Base-by-base conservation (phyloP, 1,140 invertebrate genomes). In the Araneus ventricosus region DNA sequence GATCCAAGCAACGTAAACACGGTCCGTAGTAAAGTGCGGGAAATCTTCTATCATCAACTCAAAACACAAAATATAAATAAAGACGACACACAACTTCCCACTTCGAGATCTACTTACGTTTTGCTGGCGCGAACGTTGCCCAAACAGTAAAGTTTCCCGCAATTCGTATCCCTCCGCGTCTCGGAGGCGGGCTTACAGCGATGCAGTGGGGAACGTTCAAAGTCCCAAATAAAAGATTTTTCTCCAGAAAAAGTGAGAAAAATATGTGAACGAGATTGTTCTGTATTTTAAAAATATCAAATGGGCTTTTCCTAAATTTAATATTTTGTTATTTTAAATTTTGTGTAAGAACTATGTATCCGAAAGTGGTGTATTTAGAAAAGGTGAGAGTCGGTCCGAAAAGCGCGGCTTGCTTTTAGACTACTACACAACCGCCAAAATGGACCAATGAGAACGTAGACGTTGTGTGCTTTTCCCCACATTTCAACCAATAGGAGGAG, bases 91-190 rank as follows among this genome's bases (percentile, higher is more conserved):
- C 63, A 30, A 88, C 70, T 52, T 63, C 34, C 30, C 75, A 17
- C 70, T 17, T 45, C 59, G 59, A 45, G 34, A 27, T n/a, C 59
- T 67, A 85, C 92, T n/a, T n/a, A 89, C 59, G 87, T 93, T 93
- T 57, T 88, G 87, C 30, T 84, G 34, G 39, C 30, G n/a, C 24
- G 92, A 93, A 89, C 92, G 92, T 93, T 93, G 92, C 88, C 45
- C 86, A 70, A 61, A 93, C 45, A 93, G 75, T 93, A 88, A 93
- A 93, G n/a, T 93, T 88, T 93, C 86, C 85, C 92, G 92, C 84
- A 89, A 88, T 67, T 45, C 4, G 92, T 93, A 93, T 88, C 45
- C 52, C 75, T 93, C 70, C 92, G 92, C 92, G 24, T 4, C 59
- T 7, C 20, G 79, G 84, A 67, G 39, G 91, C n/a, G 91, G n/a